Percentiles rank a stretch among this genome's conserved stretches.
These are phyloP conservation scores for Harpagus bidentatus DNA, from an alignment of 2,113 vertebrate species.

Conservation along the genomic window DNA sequence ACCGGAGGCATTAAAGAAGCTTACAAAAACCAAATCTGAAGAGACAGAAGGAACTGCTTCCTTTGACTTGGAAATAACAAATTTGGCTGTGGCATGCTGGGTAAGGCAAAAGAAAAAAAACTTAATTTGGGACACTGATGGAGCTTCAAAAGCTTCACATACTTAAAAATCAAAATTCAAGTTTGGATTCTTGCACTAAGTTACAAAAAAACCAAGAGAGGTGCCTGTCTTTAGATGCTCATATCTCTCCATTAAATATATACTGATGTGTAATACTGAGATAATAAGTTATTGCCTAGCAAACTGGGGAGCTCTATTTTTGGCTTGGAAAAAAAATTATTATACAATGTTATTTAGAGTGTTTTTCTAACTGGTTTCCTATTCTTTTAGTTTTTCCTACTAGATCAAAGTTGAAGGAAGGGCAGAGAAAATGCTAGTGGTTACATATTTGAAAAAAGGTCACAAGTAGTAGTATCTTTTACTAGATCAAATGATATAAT, in stretches of 20 bases:
- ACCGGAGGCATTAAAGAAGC: slow-evolving; percentile 22
- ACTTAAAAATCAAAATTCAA: not conserved
- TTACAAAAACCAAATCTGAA: not conserved
- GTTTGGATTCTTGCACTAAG: not conserved
- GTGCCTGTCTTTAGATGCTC: not conserved
- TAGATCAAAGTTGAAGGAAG: not conserved
- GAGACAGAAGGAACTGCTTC: slow-evolving; percentile 23
- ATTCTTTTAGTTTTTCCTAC: not conserved
- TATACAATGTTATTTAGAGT: not conserved
- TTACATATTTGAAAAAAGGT: not conserved
- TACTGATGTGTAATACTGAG: not conserved
- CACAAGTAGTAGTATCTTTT: not conserved
- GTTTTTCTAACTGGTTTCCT: not conserved
- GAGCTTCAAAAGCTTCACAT: not conserved
- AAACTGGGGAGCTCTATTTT: not conserved
- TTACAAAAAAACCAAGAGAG: not conserved
- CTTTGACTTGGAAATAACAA: slow-evolving; percentile 31
- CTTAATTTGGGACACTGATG: not conserved
- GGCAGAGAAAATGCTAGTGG: not conserved
- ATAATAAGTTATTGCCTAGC: not conserved
- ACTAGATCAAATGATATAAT: not conserved
- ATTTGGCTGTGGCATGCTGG: not conserved
- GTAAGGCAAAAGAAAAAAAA: not conserved
- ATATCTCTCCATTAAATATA: not conserved
- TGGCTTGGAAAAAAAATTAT: not conserved